These are phyloP conservation scores for Oriolus oriolus DNA, from an alignment of 2,113 vertebrate species.

Conservation along the genomic window DNA sequence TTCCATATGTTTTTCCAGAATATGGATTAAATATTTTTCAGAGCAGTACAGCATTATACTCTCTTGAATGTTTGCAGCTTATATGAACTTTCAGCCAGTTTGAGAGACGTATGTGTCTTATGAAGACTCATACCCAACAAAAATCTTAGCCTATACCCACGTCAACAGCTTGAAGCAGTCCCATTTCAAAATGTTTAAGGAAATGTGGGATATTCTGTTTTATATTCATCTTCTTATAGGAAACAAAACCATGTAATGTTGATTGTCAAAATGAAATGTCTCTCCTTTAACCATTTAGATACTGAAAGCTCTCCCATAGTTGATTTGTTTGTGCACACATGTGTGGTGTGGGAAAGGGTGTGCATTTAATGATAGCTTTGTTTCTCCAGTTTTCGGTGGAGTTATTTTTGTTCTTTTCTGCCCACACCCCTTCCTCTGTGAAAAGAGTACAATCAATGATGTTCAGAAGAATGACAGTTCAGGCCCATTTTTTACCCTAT, in stretches of 20 bases:
- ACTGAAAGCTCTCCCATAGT: not conserved
- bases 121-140: not conserved
- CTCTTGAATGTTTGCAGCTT: not conserved
- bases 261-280: not conserved
- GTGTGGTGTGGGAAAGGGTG: not conserved
- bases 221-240: not conserved
- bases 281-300: not conserved
- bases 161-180: not conserved
- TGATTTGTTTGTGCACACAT: not conserved
- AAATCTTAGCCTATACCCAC: not conserved
- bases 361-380: not conserved
- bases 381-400: not conserved
- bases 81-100: not conserved
- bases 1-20: not conserved
- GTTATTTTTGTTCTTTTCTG: not conserved
- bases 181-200: not conserved
- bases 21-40: not conserved
- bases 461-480: not conserved
- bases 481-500: not conserved
- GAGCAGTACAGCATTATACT: not conserved
- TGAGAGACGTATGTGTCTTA: not conserved
- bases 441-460: not conserved
- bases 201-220: not conserved
- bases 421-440: not conserved
- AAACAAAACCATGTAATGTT: not conserved